Conservation (phyloP, 2,888 invertebrate genomes). For the Rhamnusium bicolor region DNA sequence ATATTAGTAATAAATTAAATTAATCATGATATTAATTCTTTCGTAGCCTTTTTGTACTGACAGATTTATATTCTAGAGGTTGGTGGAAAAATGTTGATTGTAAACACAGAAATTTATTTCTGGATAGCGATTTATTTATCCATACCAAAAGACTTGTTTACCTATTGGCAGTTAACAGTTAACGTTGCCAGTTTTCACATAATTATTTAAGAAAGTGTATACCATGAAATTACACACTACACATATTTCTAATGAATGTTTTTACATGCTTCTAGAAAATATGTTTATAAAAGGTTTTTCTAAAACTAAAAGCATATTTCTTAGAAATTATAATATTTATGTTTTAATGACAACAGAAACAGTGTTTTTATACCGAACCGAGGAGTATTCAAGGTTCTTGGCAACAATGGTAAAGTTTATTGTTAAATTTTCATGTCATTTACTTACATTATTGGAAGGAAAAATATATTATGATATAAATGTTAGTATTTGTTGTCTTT, state of each 20-base stretch:
- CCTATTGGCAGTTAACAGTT: no score
- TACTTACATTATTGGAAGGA: no score
- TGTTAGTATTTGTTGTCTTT: no score
- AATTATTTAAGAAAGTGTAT: neutral
- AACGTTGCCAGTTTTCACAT: neutral
- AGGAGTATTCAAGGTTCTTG: no score
- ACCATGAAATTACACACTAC: neutral
- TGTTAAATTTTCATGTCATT: no score
- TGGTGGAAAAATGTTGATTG: neutral
- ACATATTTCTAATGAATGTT: neutral
- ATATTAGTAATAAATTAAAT: neutral
- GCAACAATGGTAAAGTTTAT: no score
- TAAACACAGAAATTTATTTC: neutral
- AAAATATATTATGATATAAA: no score
- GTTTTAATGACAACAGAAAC: no score
- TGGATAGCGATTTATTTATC: neutral
- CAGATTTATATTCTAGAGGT: neutral
- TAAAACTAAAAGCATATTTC: no score
- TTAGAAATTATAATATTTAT: no score
- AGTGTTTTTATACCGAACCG: no score
- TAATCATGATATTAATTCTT: neutral
- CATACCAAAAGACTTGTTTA: neutral
- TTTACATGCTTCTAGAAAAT: neutral
- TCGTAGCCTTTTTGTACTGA: neutral
- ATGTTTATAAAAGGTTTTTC: neutral